phyloP scores from a whole-genome alignment of 2,113 vertebrate species.

The Cranoglanis bouderius region DNA sequence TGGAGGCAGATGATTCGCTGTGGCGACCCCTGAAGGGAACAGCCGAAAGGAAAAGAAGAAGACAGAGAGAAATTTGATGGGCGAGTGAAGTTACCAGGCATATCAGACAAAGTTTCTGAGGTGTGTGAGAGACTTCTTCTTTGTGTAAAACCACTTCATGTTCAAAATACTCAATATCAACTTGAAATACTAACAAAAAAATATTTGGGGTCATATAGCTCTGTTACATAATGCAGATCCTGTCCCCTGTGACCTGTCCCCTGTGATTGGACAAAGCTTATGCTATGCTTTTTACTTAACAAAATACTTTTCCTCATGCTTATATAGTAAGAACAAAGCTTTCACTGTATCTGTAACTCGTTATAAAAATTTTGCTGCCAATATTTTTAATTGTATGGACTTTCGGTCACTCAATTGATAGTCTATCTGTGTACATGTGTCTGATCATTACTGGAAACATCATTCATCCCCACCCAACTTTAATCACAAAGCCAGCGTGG shows the following conservation, averaged over 20 bases:
- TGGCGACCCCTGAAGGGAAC: too few species aligned
- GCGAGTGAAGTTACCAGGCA: not conserved
- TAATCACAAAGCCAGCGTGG: conserved; percentile 66
- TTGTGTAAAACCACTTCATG: not conserved
- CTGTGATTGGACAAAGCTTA: not conserved
- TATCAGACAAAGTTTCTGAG: not conserved
- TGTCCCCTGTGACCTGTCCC: not conserved
- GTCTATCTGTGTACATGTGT: not conserved
- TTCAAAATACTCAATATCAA: not conserved
- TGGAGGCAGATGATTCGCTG: too few species aligned
- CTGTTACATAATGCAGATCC: not conserved
- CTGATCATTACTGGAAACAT: conserved; percentile 10
- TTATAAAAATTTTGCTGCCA: not conserved
- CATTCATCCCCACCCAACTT: conserved; percentile 16
- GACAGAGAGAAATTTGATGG: too few species aligned
- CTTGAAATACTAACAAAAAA: not conserved
- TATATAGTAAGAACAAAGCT: not conserved
- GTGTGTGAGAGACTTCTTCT: not conserved
- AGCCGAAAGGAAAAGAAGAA: too few species aligned
- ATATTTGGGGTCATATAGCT: not conserved
- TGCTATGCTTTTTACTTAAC: too few species aligned
- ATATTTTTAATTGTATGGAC: not conserved
- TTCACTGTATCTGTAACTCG: not conserved
- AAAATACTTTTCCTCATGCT: not conserved
- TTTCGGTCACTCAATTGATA: not conserved